phyloP scores from a whole-genome alignment of 1,140 invertebrate species.

The Dendrolimus punctatus region DNA sequence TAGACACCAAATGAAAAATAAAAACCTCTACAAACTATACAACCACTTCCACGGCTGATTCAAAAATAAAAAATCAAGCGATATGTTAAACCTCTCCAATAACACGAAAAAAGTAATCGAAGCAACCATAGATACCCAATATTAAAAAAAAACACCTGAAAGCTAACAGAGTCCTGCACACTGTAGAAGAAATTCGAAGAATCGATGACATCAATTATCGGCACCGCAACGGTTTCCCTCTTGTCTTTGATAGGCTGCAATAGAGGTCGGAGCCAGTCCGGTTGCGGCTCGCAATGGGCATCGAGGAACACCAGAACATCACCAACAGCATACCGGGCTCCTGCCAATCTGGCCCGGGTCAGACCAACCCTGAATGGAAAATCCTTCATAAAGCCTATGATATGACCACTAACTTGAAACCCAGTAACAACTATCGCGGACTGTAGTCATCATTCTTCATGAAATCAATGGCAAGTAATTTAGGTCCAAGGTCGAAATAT shows the following conservation, averaged over 20 bases:
- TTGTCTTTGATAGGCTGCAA: slow-evolving; percentile 88
- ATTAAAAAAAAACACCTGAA: slow-evolving; percentile 76
- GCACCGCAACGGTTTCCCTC: slow-evolving; percentile 86
- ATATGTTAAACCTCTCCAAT: too few relatives aligned
- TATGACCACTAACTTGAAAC: too few relatives aligned
- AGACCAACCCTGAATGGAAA: slow-evolving; percentile 37
- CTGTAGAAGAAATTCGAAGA: slow-evolving; percentile 53
- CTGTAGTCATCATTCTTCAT: too few relatives aligned
- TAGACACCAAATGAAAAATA: too few relatives aligned
- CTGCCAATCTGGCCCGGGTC: slow-evolving; percentile 76
- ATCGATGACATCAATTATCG: slow-evolving; percentile 95
- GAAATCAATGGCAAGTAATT: too few relatives aligned
- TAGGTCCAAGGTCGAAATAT: too few relatives aligned
- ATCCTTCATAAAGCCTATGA: too few relatives aligned
- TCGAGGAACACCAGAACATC: slow-evolving; percentile 95
- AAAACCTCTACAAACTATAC: too few relatives aligned
- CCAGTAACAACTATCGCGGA: too few relatives aligned
- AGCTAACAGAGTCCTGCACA: slow-evolving; percentile 77
- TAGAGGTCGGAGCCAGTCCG: slow-evolving; percentile 90
- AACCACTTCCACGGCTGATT: too few relatives aligned
- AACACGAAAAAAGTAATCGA: not conserved
- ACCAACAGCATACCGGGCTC: slow-evolving; percentile 74
- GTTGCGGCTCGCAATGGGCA: slow-evolving; percentile 92
- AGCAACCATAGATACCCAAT: not conserved
- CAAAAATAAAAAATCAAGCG: too few relatives aligned